Evolutionary conservation across 2,888 invertebrate species (phyloP), one percentile per base, ranked within the genome.

Genomic region (Pteria penguin): DNA sequence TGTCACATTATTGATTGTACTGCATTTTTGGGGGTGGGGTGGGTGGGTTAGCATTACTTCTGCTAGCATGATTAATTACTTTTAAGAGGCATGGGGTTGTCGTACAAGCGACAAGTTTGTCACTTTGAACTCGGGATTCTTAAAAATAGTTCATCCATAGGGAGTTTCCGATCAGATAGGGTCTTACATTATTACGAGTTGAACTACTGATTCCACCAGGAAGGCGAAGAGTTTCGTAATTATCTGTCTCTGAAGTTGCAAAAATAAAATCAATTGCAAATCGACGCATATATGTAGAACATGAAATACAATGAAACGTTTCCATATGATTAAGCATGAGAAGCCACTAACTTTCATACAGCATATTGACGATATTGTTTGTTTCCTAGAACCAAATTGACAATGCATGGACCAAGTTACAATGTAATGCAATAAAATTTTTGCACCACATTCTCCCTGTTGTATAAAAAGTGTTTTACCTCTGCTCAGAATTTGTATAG

Each of bases 41-140:
- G n/a, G n/a, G 67, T 71, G 52, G 36, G 61, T 72, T 52, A 76
- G 65, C 31, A 73, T 73, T 24, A 65, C 66, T 24, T 61, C 73
- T 2, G 18, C 58, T 52, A 55, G 61, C 2, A 14, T 66, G 11
- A 70, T 77, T 4, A 63, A 67, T n/a, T 76, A 24, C 70, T 65
- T 76, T 24, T 81, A 76, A n/a, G 32, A 66, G 5, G 52, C 33
- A 4, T 81, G 55, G 36, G 77, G 72, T 3, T 73, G 79, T 18
- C 61, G 75, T 1, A 69, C 81, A 5, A 66, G 69, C 62, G 81
- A 81, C 54, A 76, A 72, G 14, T 69, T 61, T 45, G 73, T 81
- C 1, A 63, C 73, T 5, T 18, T 36, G 4, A 18, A 76, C 31
- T 72, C 67, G 63, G 72, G 65, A 2, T 75, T 81, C 45, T 33